Evolutionary conservation across 2,888 invertebrate species (phyloP), one percentile per base, ranked within the genome.

Genomic region (Coleophora flavipennella): DNA sequence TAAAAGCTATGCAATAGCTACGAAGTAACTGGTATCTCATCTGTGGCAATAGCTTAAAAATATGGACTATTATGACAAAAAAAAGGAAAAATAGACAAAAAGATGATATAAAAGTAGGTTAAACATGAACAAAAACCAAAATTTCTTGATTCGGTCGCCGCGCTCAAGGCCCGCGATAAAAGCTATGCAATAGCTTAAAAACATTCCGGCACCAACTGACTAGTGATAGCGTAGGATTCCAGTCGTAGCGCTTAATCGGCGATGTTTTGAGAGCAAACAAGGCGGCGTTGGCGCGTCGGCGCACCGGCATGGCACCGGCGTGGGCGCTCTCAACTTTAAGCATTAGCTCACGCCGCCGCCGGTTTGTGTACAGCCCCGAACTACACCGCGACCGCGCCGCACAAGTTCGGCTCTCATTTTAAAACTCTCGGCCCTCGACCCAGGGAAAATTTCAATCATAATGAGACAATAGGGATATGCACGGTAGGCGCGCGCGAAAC

Each of bases 331-430:
- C 25, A 83, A 81, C 64, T 81, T 80, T 80, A 77, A 74, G 71
- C 76, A 80, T 81, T 79, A 79, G 67, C 73, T 60, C 55, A 62
- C 54, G 55, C 57, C 50, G 59, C 54, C 53, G 68, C 66, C 77
- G 73, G 79, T 78, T 80, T 73, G 70, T 72, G 63, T 71, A 58
- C 70, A 67, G 74, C 70, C 55, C 51, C 52, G 49, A 73, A 73
- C 68, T 69, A 64, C 65, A 59, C 62, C n/a, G n/a, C n/a, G n/a
- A n/a, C n/a, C 20, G 20, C 20, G 20, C 3, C 51, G 70, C 63
- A 52, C 62, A 77, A 80, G 73, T 79, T 79, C 65, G 57, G 67
- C 68, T 70, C 70, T 67, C 68, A 66, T 73, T 79, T 75, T 67
- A 72, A 71, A 75, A 74, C 67, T 72, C 66, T 52, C 53, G 57